Evolutionary conservation across 2,888 invertebrate species (phyloP).

Genomic region (Aelia acuminata): DNA sequence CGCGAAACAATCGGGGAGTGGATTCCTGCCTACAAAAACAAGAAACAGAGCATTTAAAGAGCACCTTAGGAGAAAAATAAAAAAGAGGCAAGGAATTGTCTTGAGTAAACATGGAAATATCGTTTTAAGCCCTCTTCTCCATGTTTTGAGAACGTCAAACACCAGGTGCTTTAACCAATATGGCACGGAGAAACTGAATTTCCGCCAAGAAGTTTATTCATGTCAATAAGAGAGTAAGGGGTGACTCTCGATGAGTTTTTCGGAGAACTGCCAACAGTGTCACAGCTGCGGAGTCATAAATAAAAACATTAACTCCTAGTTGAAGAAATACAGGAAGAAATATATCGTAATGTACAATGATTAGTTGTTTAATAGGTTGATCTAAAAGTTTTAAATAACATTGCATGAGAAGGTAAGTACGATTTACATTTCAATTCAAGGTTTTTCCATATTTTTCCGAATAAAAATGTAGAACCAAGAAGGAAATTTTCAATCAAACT

Average conservation of each 20-base stretch:
- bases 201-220: conserved; percentile 10
- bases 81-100: background rate
- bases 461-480: too few species aligned
- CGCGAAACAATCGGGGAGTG: background rate
- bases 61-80: background rate
- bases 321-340: background rate
- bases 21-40: background rate
- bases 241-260: background rate
- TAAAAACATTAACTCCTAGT: background rate
- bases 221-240: background rate
- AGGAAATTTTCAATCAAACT: too few species aligned
- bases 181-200: background rate
- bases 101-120: background rate
- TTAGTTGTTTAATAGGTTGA: too few species aligned
- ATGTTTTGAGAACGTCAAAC: background rate
- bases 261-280: conserved; percentile 15
- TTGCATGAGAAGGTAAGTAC: too few species aligned
- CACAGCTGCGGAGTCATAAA: background rate
- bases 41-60: background rate
- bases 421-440: too few species aligned
- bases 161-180: background rate
- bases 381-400: too few species aligned
- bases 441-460: too few species aligned
- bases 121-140: background rate
- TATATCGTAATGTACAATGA: too few species aligned